These are phyloP conservation scores for Brachyrhaphis roseni DNA, from an alignment of 2,797 vertebrate genomes.

Conservation along the genomic window DNA sequence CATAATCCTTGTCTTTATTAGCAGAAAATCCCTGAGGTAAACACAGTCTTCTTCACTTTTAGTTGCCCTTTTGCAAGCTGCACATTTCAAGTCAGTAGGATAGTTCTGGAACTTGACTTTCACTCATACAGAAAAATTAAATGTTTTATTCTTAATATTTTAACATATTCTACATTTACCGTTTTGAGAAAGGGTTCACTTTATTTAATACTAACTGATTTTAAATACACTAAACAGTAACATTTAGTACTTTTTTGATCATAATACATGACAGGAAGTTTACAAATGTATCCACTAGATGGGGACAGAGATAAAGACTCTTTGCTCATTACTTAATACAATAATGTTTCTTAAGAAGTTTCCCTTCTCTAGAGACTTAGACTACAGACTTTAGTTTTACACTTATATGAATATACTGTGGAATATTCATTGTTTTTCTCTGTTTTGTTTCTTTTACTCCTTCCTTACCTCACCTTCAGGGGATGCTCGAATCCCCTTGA, in stretches of 20 bases:
- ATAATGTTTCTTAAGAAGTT: conserved; percentile 7
- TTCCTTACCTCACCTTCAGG: not conserved
- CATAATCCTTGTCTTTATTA: conserved; percentile 1
- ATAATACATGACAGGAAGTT: not conserved
- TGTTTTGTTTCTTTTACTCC: conserved; percentile 2
- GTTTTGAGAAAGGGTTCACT: not conserved
- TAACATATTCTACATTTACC: not conserved
- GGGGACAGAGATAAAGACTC: conserved; percentile 64
- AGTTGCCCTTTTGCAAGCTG: not conserved
- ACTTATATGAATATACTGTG: not conserved
- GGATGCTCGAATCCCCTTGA: not conserved
- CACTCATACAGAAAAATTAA: not conserved
- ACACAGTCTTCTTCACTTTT: not conserved
- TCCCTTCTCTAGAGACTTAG: not conserved
- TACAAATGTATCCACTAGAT: conserved; percentile 68
- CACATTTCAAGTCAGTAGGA: not conserved
- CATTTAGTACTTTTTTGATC: not conserved
- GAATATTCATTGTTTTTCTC: conserved; percentile 1
- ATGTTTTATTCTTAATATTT: not conserved
- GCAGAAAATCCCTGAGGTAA: not conserved
- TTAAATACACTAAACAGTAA: not conserved
- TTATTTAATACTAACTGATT: not conserved
- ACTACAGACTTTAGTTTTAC: conserved; percentile 12
- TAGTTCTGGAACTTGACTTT: not conserved
- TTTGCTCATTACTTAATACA: not conserved